Evolutionary conservation across 2,888 invertebrate species (phyloP).

Genomic region (Perdita meconis): DNA sequence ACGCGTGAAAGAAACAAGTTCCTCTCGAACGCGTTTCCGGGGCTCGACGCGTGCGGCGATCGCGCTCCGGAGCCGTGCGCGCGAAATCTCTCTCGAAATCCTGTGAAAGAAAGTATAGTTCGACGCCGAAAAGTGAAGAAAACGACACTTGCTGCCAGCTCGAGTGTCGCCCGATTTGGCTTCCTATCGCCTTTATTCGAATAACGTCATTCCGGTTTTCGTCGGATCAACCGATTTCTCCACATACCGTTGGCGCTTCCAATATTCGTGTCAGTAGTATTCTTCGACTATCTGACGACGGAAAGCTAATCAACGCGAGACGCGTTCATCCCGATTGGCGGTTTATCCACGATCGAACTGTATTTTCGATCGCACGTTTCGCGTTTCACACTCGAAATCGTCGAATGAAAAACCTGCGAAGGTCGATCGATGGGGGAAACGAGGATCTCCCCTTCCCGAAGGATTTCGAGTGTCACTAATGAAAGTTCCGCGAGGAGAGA

Average conservation of each 20-base stretch:
- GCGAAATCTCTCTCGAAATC: constrained; percentile 13
- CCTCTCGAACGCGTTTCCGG: constrained; percentile 46
- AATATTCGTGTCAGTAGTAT: no score
- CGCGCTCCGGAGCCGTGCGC: constrained; percentile 29
- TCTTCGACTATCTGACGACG: no score
- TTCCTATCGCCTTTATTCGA: no score
- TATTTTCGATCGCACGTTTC: constrained; percentile 31
- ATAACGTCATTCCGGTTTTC: no score
- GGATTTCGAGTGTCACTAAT: not conserved
- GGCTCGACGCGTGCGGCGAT: constrained; percentile 34
- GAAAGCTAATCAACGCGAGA: not conserved
- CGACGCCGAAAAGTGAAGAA: not conserved
- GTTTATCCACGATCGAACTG: constrained; percentile 1
- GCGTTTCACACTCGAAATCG: not conserved
- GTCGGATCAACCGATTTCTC: no score
- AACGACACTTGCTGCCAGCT: no score
- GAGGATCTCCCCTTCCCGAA: not conserved
- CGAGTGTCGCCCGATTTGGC: no score
- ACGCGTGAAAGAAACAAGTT: constrained; percentile 49
- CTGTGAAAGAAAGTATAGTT: constrained; percentile 28
- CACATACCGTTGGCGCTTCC: no score
- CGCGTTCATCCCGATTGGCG: not conserved
- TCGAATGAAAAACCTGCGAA: not conserved
- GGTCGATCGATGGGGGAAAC: no score
- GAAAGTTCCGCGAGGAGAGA: constrained; percentile 19